Conservation (phyloP, 2,113 vertebrate species). For the Pteruthius melanotis region DNA sequence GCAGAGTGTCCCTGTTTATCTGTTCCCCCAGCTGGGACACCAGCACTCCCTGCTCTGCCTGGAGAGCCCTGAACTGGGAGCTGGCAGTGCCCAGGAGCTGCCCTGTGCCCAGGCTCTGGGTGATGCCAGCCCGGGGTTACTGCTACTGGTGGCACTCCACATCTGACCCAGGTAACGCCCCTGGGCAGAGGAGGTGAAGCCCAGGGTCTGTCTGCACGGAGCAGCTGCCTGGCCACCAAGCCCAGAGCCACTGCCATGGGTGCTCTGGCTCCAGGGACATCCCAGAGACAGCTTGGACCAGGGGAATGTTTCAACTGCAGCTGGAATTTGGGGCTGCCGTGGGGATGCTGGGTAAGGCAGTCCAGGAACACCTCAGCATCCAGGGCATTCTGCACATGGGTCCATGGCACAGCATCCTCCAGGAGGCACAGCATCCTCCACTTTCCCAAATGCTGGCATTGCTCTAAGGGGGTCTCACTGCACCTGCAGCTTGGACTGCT, state of each 20-base stretch:
- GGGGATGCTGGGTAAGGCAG: background rate
- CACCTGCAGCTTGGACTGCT: background rate
- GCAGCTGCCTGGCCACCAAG: background rate
- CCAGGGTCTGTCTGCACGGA: background rate
- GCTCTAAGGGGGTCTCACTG: rapidly evolving
- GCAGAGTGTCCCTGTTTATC: background rate
- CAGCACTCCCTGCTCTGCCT: background rate
- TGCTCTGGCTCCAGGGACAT: background rate
- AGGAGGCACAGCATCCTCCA: background rate
- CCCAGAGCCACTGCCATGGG: background rate
- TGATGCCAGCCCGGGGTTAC: background rate
- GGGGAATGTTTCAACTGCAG: background rate
- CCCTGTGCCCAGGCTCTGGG: background rate
- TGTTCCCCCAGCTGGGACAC: background rate
- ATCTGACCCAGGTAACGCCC: background rate
- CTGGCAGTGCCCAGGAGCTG: background rate
- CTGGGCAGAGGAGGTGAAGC: background rate
- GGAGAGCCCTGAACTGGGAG: background rate
- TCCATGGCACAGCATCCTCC: background rate
- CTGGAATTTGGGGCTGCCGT: background rate
- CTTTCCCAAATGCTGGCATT: background rate
- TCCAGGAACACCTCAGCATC: background rate
- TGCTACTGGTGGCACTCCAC: background rate
- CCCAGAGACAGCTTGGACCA: background rate
- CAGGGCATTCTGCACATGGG: background rate